These are phyloP conservation scores for Erinaceus europaeus DNA, from an alignment of 2,113 vertebrate species.

Conservation along the genomic window DNA sequence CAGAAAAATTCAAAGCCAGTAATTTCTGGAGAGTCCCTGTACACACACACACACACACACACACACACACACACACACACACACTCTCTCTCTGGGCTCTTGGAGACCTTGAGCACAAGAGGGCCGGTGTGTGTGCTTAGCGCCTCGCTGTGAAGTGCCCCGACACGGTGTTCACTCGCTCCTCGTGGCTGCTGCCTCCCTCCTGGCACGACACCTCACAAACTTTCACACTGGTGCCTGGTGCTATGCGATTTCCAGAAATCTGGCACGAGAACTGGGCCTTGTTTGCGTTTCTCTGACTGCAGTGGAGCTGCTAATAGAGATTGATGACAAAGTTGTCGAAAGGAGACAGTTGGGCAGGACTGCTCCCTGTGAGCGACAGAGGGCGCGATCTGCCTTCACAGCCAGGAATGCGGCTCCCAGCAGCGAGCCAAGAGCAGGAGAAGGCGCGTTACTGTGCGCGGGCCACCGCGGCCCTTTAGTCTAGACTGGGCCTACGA, in stretches of 20 bases:
- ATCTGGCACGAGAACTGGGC: slow-evolving; percentile 78
- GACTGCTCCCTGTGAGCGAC: slow-evolving; percentile 92
- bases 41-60: too few species aligned
- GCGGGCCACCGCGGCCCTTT: slow-evolving; percentile 38
- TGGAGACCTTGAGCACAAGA: neutral
- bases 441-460: slow-evolving; percentile 1
- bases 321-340: slow-evolving; percentile 97
- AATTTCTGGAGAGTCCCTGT: too few species aligned
- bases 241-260: slow-evolving; percentile 77
- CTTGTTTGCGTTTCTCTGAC: slow-evolving; percentile 83
- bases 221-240: slow-evolving; percentile 66
- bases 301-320: slow-evolving; percentile 95
- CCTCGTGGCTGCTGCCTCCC: slow-evolving; percentile 28
- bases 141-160: slow-evolving; percentile 44
- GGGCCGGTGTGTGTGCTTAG: slow-evolving; percentile 46
- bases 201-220: slow-evolving; percentile 57
- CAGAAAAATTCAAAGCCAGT: too few species aligned
- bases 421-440: slow-evolving; percentile 88
- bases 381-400: slow-evolving; percentile 92
- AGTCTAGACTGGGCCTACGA: neutral
- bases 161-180: slow-evolving; percentile 25
- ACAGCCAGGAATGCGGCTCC: slow-evolving; percentile 85
- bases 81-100: neutral
- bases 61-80: neutral
- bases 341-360: slow-evolving; percentile 98